A percentile compares a stretch with the other conserved stretches of the same genome.
Evolutionary conservation across 1,140 invertebrate species (phyloP).

Genomic region (Eumaeus atala): DNA sequence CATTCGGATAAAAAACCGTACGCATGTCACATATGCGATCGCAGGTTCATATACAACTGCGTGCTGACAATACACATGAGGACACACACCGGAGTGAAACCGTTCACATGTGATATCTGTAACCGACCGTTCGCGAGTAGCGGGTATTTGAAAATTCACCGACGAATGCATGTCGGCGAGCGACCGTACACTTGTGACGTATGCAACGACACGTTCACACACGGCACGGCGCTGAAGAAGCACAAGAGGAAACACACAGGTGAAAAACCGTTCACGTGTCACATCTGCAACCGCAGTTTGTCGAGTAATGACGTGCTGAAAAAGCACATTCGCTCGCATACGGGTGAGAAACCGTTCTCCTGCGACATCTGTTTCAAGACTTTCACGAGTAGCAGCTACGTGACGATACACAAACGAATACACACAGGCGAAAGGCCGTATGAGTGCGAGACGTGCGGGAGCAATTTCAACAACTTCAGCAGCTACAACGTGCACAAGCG

Average conservation of each 20-base stretch:
- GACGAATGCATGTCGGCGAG: background rate
- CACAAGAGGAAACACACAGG: background rate
- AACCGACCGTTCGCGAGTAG: background rate
- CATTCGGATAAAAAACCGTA: background rate
- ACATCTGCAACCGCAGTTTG: background rate
- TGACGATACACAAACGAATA: no score
- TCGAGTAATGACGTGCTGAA: background rate
- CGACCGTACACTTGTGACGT: background rate
- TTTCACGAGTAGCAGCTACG: no score
- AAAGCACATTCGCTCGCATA: background rate
- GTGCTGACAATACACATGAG: background rate
- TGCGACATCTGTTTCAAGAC: no score
- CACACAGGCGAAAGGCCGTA: background rate
- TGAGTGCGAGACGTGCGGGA: background rate
- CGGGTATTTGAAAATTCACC: background rate
- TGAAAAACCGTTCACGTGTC: background rate
- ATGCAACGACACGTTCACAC: background rate
- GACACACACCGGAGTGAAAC: background rate
- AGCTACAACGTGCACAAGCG: background rate
- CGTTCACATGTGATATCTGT: background rate
- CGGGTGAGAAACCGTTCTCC: background rate
- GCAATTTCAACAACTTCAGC: background rate
- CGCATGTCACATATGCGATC: background rate
- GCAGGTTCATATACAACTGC: background rate
- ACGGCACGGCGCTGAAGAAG: background rate